These are phyloP conservation scores for Salvelinus alpinus DNA, from an alignment of 2,113 vertebrate genomes.

Conservation along the genomic window DNA sequence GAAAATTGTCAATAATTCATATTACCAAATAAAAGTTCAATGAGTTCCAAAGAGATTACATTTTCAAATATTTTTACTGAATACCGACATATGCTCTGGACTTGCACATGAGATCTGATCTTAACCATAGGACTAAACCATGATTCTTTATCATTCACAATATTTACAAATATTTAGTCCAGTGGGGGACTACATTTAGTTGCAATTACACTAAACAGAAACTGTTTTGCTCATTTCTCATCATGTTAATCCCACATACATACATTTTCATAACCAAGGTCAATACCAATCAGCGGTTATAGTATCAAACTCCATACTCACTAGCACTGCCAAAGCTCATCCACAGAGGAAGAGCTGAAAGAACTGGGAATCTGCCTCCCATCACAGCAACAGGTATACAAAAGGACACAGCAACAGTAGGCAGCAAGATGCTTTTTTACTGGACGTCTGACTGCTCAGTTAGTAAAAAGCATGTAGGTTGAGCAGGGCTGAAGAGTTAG, in stretches of 20 bases:
- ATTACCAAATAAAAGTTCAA: no score
- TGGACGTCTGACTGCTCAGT: slow-evolving; percentile 2
- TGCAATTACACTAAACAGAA: background rate
- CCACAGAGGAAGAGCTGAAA: slow-evolving; percentile 55
- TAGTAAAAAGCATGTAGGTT: background rate
- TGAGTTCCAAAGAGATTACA: no score
- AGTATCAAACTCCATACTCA: slow-evolving; percentile 49
- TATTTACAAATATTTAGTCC: no score
- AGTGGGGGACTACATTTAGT: no score
- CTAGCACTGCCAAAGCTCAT: slow-evolving; percentile 66
- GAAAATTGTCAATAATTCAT: no score
- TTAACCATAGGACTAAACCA: no score
- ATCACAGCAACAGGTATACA: slow-evolving; percentile 21
- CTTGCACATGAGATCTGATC: no score
- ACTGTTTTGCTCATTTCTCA: no score
- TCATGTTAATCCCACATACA: background rate
- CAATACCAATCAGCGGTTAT: background rate
- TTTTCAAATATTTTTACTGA: no score
- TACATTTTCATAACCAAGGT: background rate
- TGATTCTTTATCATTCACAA: no score
- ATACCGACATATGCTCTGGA: no score
- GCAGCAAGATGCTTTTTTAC: background rate
- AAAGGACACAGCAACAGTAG: background rate
- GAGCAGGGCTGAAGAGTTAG: slow-evolving; percentile 9
- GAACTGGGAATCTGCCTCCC: slow-evolving; percentile 27